Evolutionary conservation across 2,113 vertebrate species (phyloP), one percentile per base, ranked within the genome.

Genomic region (Herpetotheres cachinnans): DNA sequence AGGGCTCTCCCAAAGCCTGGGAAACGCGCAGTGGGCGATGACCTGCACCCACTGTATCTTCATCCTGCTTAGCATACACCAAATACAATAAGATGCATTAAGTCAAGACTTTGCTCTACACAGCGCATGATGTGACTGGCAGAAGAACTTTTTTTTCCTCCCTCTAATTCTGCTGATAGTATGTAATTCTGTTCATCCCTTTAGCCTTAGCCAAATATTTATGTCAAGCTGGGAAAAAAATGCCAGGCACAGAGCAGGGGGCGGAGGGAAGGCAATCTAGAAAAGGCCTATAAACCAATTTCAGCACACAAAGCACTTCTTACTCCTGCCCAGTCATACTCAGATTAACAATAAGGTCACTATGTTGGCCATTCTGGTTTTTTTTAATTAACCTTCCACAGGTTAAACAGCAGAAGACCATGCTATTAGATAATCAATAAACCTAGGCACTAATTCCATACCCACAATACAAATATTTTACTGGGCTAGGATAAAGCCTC

Each of bases 11-110:
- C 44, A 49, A 76, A 72, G 92, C 96, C 95, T 98, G 98, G 97
- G 98, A 98, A 98, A 95, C 15, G 4, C 11, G 25, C 56, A n/a
- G 98, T 97, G 95, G 98, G 98, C 89, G 94, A 97, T 92, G 96
- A 97, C 96, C 97, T 30, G 85, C 95, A 86, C 97, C 98, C 98
- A 98, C 97, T 80, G 55, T 21, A 61, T 80, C 88, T 79, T 74
- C 93, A 50, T 81, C 93, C 92, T 85, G 91, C 80, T 95, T 91
- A 80, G 87, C 93, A 93, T 77, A 90, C 32, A 76, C 93, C 95
- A 95, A 74, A 62, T 8, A 91, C 93, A 93, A 93, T 88, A 79
- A 76, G 67, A 91, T 72, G 95, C 94, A 91, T 94, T 90, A 95
- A 93, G 70, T 50, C 70, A 44, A 91, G 89, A 27, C 88, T 95